phyloP scores from a whole-genome alignment of 2,797 vertebrate genomes.

The Sphaeramia orbicularis region DNA sequence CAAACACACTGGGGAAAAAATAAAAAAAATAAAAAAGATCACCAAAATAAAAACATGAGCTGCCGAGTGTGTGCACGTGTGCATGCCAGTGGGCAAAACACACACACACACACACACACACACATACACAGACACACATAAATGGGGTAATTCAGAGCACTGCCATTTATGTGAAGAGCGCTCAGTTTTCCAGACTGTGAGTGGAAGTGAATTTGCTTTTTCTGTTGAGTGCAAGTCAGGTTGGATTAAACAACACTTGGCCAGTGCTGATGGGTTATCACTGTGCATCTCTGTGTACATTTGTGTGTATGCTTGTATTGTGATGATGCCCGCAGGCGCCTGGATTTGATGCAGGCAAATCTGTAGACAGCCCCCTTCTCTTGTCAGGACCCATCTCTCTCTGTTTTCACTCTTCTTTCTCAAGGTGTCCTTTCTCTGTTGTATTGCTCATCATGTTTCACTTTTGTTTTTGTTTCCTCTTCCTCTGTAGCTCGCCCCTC shows the following conservation, averaged over 20 bases:
- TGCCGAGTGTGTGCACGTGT: constrained; percentile 52
- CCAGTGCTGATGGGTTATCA: constrained; percentile 82
- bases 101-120: constrained; percentile 31
- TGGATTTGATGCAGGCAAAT: constrained; percentile 75
- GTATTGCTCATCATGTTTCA: constrained; percentile 62
- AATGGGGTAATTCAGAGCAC: constrained; percentile 74
- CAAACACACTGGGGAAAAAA: constrained; percentile 48
- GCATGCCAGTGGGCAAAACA: constrained; percentile 37
- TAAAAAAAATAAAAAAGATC: constrained; percentile 74
- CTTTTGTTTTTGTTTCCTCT: constrained; percentile 46
- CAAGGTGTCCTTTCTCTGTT: constrained; percentile 74
- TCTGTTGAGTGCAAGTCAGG: constrained; percentile 85
- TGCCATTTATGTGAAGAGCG: constrained; percentile 86
- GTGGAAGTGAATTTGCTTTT: constrained; percentile 87
- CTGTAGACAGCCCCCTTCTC: constrained; percentile 69
- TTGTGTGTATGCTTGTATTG: constrained; percentile 41
- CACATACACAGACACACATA: constrained; percentile 38
- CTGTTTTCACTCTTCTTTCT: constrained; percentile 48
- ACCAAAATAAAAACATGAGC: constrained; percentile 76
- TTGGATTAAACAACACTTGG: constrained; percentile 86
- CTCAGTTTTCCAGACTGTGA: constrained; percentile 81
- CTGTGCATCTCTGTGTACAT: constrained; percentile 65
- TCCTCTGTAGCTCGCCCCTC: constrained; percentile 14
- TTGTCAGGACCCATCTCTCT: constrained; percentile 78
- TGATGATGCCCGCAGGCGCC: constrained; percentile 76